phyloP scores from a whole-genome alignment of 2,113 vertebrate genomes.

The Trematomus loennbergii region DNA sequence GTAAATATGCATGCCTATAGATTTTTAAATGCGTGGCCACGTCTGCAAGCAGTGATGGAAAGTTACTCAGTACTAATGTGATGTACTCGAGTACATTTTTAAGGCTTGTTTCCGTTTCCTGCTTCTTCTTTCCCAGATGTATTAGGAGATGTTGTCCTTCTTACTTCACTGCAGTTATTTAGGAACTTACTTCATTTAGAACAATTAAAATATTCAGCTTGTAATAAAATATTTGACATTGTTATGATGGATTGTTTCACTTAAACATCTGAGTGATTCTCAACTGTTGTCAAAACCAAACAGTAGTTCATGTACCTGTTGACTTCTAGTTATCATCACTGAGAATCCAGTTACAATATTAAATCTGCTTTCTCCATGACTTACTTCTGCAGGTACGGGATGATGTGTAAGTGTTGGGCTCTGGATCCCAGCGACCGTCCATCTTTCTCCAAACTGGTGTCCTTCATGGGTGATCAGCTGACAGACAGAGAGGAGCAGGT shows the following conservation, averaged over 20 bases:
- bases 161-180: background rate
- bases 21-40: no score
- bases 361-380: background rate
- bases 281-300: background rate
- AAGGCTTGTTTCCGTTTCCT: background rate
- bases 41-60: no score
- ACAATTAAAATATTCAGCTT: no score
- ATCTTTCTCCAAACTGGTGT: slow-evolving; percentile 88
- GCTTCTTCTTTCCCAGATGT: background rate
- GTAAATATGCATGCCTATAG: background rate
- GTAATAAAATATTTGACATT: background rate
- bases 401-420: slow-evolving; percentile 93
- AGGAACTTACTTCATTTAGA: background rate
- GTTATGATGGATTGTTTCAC: background rate
- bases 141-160: background rate
- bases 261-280: background rate
- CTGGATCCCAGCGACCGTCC: slow-evolving; percentile 88
- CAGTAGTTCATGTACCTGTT: background rate
- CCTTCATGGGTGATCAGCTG: slow-evolving; percentile 88
- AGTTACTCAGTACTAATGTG: no score
- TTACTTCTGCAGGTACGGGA: slow-evolving; percentile 83
- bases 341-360: background rate
- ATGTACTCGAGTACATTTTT: background rate
- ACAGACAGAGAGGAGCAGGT: slow-evolving; percentile 88
- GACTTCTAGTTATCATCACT: background rate